phyloP scores from a whole-genome alignment of 2,888 invertebrate genomes.

The Acanthosoma haemorrhoidale region DNA sequence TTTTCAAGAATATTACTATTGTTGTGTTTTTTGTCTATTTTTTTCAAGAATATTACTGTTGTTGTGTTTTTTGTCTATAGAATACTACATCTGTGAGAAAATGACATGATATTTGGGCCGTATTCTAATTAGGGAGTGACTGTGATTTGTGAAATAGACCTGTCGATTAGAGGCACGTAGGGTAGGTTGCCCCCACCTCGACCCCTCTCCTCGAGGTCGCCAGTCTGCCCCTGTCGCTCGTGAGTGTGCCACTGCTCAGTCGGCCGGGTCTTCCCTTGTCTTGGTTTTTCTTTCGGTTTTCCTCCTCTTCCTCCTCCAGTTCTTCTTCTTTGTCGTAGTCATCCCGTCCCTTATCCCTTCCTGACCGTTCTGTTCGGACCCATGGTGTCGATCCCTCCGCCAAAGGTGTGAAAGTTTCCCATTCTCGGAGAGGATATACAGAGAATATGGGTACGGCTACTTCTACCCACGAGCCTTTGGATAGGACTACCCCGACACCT shows the following conservation, averaged over 20 bases:
- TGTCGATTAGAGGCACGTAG: not conserved
- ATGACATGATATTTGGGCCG: no score
- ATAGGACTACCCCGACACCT: constrained; percentile 38
- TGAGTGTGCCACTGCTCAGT: not conserved
- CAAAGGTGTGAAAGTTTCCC: not conserved
- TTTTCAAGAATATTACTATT: no score
- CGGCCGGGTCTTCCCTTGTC: not conserved
- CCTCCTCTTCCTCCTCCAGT: not conserved
- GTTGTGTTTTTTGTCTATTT: no score
- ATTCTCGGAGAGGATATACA: not conserved
- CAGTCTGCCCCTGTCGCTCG: constrained; percentile 8
- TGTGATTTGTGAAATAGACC: not conserved
- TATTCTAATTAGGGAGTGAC: no score
- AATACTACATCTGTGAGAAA: no score
- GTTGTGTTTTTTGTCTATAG: no score
- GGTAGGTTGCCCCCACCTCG: not conserved
- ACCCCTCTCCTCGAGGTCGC: not conserved
- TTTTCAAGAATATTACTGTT: no score
- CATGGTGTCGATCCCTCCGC: not conserved
- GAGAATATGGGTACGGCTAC: constrained; percentile 41
- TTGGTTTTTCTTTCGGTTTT: not conserved
- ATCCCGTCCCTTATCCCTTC: not conserved
- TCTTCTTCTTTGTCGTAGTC: not conserved
- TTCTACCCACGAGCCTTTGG: constrained; percentile 43
- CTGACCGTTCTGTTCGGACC: not conserved